phyloP scores from a whole-genome alignment of 1,140 invertebrate species.

The Galleria mellonella region DNA sequence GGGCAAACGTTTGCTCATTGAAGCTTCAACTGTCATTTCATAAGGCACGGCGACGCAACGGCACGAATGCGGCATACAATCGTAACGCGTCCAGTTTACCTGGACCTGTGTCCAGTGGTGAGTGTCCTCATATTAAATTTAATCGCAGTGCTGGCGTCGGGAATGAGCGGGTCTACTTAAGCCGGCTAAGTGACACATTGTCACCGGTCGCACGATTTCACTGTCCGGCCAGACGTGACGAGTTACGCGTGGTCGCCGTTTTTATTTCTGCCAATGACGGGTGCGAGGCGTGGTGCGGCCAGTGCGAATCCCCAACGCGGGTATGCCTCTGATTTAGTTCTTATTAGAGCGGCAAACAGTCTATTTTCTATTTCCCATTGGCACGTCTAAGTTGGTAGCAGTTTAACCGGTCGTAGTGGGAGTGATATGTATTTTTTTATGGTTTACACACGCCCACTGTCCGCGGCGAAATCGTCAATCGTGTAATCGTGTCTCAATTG shows the following conservation, averaged over 20 bases:
- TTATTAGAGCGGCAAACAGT: slow-evolving; percentile 36
- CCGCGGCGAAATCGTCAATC: slow-evolving; percentile 35
- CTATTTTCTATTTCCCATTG: slow-evolving; percentile 17
- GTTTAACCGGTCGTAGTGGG: slow-evolving; percentile 56
- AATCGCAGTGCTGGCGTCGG: slow-evolving; percentile 10
- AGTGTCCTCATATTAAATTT: not conserved
- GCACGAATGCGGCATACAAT: slow-evolving; percentile 38
- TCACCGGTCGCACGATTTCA: slow-evolving; percentile 65
- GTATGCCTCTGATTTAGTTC: slow-evolving; percentile 13
- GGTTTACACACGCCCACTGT: slow-evolving; percentile 58
- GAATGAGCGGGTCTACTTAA: slow-evolving; percentile 27
- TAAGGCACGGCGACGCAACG: slow-evolving; percentile 52
- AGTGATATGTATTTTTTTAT: slow-evolving; percentile 69
- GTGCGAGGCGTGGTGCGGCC: slow-evolving; percentile 64
- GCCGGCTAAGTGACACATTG: slow-evolving; percentile 59
- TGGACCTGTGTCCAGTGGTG: slow-evolving; percentile 24
- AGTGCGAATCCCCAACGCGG: slow-evolving; percentile 31
- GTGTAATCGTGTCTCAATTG: slow-evolving; percentile 25
- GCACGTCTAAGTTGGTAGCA: slow-evolving; percentile 26
- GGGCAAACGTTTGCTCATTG: slow-evolving; percentile 56
- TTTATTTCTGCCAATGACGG: slow-evolving; percentile 74
- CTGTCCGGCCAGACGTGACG: slow-evolving; percentile 67
- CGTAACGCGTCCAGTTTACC: slow-evolving; percentile 25
- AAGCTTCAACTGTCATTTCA: slow-evolving; percentile 67
- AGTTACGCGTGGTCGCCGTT: slow-evolving; percentile 68